These are phyloP conservation scores for Myocastor coypus DNA, from an alignment of 2,113 vertebrate species.

Conservation along the genomic window DNA sequence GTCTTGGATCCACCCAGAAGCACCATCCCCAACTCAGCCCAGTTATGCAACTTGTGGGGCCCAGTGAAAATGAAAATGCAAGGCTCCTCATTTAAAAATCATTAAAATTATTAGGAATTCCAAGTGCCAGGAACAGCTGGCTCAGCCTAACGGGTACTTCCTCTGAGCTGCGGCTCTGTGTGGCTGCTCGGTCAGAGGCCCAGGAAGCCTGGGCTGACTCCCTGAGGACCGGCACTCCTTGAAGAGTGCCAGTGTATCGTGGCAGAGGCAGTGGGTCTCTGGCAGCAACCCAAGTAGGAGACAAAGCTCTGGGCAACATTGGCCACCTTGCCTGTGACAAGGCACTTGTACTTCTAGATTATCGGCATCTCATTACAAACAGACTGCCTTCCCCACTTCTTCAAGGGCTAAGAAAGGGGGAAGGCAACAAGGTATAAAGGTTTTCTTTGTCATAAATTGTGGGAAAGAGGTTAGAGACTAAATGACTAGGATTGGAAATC, in stretches of 20 bases:
- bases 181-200: too few species aligned
- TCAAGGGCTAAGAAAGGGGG: neutral
- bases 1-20: neutral
- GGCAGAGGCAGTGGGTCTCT: neutral
- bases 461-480: neutral
- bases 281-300: neutral
- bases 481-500: neutral
- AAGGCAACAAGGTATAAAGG: neutral
- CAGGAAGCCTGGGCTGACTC: fast-evolving
- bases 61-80: neutral
- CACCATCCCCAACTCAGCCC: neutral
- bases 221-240: neutral
- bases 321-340: fast-evolving
- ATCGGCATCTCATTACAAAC: neutral
- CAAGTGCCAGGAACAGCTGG: neutral
- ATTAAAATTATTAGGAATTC: neutral
- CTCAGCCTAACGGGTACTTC: neutral
- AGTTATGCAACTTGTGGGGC: neutral
- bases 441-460: neutral
- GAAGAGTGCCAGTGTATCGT: neutral
- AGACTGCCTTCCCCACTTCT: neutral
- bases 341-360: neutral
- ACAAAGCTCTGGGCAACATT: neutral
- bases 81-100: neutral
- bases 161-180: neutral